phyloP scores from a whole-genome alignment of 2,113 vertebrate species.

The Ciconia boyciana region DNA sequence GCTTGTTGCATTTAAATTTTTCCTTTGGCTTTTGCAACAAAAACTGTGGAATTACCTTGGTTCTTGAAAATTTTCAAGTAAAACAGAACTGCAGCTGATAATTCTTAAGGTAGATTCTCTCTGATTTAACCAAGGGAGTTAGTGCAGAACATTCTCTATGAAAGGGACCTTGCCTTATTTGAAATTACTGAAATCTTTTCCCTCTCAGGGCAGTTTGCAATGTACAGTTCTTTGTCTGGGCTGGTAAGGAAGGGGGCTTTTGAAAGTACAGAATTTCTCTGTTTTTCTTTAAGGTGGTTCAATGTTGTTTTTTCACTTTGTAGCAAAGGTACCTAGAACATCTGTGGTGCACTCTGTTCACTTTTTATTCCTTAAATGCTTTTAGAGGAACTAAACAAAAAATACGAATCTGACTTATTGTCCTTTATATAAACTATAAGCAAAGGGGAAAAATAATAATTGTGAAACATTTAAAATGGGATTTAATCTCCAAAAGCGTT shows the following conservation, averaged over 20 bases:
- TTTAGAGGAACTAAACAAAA: not conserved
- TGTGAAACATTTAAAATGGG: not conserved
- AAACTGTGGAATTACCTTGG: not conserved
- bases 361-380: not conserved
- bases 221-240: not conserved
- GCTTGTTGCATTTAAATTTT: not conserved
- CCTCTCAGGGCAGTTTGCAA: not conserved
- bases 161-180: not conserved
- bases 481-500: not conserved
- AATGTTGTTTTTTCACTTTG: not conserved
- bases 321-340: not conserved
- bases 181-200: not conserved
- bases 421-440: not conserved
- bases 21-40: not conserved
- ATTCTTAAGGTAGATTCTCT: not conserved
- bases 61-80: not conserved
- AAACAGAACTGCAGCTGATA: not conserved
- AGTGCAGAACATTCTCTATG: not conserved
- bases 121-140: accelerated
- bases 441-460: not conserved
- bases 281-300: not conserved
- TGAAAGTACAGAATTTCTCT: not conserved
- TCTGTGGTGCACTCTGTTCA: not conserved
- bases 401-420: not conserved
- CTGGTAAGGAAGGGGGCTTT: not conserved